Percentiles rank a stretch among this genome's conserved stretches.
These are phyloP conservation scores for Onchidella celtica DNA, from an alignment of 2,888 invertebrate genomes.

Conservation along the genomic window DNA sequence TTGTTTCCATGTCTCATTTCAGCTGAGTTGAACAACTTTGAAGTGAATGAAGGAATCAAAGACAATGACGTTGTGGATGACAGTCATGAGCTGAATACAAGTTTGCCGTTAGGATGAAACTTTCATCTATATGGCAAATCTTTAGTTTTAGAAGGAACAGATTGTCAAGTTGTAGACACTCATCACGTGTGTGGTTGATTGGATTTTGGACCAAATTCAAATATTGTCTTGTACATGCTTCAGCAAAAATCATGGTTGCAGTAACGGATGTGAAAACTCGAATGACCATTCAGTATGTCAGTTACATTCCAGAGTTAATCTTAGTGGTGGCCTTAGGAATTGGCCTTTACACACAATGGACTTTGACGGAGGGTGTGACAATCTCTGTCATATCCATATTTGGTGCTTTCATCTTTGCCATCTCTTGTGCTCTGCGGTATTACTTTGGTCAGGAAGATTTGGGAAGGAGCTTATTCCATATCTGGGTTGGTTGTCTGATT, in stretches of 20 bases:
- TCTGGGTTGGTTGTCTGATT: conserved; percentile 77
- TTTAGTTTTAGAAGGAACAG: conserved; percentile 14
- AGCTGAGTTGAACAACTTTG: too few species aligned
- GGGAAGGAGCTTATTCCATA: conserved; percentile 69
- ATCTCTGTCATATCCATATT: conserved; percentile 71
- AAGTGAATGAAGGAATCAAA: too few species aligned
- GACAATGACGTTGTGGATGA: too few species aligned
- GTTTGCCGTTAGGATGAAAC: conserved; percentile 28
- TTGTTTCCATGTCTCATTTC: too few species aligned
- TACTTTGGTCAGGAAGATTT: conserved; percentile 71
- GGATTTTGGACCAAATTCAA: conserved; percentile 4
- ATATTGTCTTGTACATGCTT: conserved; percentile 46
- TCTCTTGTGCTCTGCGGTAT: conserved; percentile 73
- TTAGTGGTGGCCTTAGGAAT: conserved; percentile 73
- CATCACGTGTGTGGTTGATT: not conserved
- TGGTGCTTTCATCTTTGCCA: conserved; percentile 72
- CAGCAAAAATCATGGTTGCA: conserved; percentile 40
- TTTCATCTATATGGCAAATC: not conserved
- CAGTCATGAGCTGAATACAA: too few species aligned
- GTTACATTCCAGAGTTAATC: conserved; percentile 70
- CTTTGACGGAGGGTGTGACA: conserved; percentile 61
- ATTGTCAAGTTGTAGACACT: not conserved
- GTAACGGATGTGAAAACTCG: conserved; percentile 48
- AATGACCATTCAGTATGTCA: conserved; percentile 60
- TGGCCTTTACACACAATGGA: conserved; percentile 77